phyloP scores from a whole-genome alignment of 2,113 vertebrate species.

The Barbus barbus region DNA sequence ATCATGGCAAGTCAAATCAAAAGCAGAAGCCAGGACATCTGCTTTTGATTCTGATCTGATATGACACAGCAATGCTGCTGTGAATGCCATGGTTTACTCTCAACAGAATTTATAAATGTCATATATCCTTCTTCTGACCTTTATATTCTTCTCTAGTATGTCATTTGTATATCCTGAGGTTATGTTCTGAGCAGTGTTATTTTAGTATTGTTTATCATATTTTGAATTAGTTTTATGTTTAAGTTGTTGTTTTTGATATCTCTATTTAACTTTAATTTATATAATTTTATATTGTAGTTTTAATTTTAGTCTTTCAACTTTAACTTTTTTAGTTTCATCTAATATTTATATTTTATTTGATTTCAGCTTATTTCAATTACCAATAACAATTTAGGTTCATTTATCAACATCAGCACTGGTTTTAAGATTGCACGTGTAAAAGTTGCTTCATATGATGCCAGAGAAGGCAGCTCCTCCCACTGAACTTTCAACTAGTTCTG shows the following conservation, averaged over 20 bases:
- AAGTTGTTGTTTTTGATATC: background rate
- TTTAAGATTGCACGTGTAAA: slow-evolving; percentile 8
- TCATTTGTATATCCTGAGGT: no score
- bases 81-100: background rate
- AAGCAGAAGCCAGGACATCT: slow-evolving; percentile 16
- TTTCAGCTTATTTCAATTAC: background rate
- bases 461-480: background rate
- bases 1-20: background rate
- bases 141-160: background rate
- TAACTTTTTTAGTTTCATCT: no score
- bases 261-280: background rate
- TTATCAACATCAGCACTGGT: background rate
- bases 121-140: background rate
- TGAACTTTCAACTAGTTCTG: slow-evolving; percentile 57
- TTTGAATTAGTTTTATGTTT: background rate
- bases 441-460: slow-evolving; percentile 8
- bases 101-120: background rate
- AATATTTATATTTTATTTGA: background rate
- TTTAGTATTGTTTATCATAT: background rate
- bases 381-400: background rate
- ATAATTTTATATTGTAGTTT: no score
- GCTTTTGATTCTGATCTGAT: slow-evolving; percentile 14
- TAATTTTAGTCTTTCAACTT: background rate
- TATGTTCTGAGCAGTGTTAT: background rate
- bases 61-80: no score